Evolutionary conservation across 2,797 vertebrate genomes (phyloP).

Genomic region (Gambusia yucatana): DNA sequence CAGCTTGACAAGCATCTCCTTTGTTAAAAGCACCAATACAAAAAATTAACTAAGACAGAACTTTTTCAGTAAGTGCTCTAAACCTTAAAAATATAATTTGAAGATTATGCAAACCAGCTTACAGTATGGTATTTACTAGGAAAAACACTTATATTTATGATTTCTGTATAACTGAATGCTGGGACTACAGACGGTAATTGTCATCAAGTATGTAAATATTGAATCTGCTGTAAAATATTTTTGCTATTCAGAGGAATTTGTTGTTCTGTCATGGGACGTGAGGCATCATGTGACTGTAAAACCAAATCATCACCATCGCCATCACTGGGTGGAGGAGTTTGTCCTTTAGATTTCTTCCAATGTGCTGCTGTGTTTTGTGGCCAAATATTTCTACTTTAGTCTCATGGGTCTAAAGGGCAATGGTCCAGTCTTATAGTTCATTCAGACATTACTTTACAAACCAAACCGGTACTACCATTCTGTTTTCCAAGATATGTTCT

Average conservation of each 20-base stretch:
- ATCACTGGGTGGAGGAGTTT: background rate
- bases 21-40: background rate
- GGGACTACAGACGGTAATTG: background rate
- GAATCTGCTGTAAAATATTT: too few relatives aligned
- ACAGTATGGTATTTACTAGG: background rate
- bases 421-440: background rate
- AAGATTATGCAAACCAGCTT: background rate
- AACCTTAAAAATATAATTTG: background rate
- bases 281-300: too few relatives aligned
- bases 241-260: too few relatives aligned
- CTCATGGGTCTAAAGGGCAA: background rate
- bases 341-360: background rate
- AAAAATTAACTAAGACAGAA: background rate
- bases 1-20: background rate
- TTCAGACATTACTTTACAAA: background rate
- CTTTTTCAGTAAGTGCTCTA: background rate
- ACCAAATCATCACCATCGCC: too few relatives aligned
- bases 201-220: background rate
- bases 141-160: background rate
- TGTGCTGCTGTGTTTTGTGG: background rate
- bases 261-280: too few relatives aligned
- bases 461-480: background rate
- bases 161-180: background rate
- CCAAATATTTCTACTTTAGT: background rate
- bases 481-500: background rate